phyloP scores from a whole-genome alignment of 2,888 invertebrate genomes.

The Tipula vernalis region DNA sequence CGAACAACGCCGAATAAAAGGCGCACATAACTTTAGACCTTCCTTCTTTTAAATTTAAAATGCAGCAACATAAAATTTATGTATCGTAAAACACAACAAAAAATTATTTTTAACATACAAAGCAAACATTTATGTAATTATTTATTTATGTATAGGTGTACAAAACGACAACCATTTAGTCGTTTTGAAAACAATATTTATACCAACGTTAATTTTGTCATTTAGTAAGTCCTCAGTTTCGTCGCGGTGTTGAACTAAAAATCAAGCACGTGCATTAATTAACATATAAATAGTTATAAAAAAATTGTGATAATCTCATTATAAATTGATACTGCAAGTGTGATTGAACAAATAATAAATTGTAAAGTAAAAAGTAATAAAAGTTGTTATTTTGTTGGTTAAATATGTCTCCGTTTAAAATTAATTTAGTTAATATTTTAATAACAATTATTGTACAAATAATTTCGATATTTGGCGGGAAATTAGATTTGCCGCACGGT shows the following conservation, averaged over 20 bases:
- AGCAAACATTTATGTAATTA: neutral
- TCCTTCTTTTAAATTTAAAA: too few relatives aligned
- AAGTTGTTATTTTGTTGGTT: neutral
- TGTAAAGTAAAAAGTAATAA: neutral
- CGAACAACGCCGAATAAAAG: too few relatives aligned
- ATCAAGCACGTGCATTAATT: neutral
- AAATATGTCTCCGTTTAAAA: neutral
- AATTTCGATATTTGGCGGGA: neutral
- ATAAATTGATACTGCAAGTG: neutral
- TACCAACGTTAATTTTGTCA: neutral
- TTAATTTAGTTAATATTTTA: neutral
- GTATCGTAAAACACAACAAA: too few relatives aligned
- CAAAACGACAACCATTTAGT: neutral
- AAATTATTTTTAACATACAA: neutral
- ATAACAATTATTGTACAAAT: neutral
- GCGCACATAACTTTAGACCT: too few relatives aligned
- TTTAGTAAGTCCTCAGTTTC: neutral
- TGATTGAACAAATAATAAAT: neutral
- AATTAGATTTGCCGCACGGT: neutral
- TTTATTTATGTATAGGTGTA: neutral
- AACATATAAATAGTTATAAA: neutral
- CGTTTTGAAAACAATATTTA: neutral
- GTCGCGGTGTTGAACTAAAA: neutral
- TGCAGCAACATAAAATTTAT: too few relatives aligned
- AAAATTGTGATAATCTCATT: neutral